Evolutionary conservation across 2,797 vertebrate species (phyloP).

Genomic region (Sarcoramphus papa): DNA sequence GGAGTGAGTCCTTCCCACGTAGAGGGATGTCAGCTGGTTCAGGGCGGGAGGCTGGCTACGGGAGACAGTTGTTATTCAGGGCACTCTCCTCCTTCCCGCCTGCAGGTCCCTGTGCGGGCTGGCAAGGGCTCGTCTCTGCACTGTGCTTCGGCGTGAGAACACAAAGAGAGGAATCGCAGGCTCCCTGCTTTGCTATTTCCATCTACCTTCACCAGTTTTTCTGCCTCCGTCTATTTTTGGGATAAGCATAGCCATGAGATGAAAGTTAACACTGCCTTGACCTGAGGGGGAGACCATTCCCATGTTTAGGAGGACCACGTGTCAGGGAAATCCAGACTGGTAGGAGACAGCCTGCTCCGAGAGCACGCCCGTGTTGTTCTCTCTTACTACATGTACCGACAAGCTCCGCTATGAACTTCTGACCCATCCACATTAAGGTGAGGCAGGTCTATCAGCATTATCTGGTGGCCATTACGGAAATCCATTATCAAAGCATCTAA

Average conservation of each 20-base stretch:
- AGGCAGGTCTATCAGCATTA: not conserved
- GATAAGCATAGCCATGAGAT: not conserved
- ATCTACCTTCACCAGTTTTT: not conserved
- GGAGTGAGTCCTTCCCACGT: slow-evolving; percentile 83
- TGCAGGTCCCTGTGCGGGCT: not conserved
- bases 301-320: not conserved
- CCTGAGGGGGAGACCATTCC: not conserved
- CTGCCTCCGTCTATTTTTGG: not conserved
- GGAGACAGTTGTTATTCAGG: not conserved
- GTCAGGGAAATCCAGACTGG: not conserved
- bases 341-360: not conserved
- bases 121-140: not conserved
- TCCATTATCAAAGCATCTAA: not conserved
- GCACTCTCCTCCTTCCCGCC: not conserved
- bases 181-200: not conserved
- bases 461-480: not conserved
- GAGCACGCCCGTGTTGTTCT: accelerated
- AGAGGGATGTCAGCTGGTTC: slow-evolving; percentile 86
- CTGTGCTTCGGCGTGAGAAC: not conserved
- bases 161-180: not conserved
- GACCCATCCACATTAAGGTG: not conserved
- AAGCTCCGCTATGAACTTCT: not conserved
- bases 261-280: not conserved
- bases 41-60: slow-evolving; percentile 85
- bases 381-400: not conserved